A percentile compares a stretch with the other conserved stretches of the same genome.
These are phyloP conservation scores for Ispidina lecontei DNA, from an alignment of 2,797 vertebrate genomes.

Conservation along the genomic window DNA sequence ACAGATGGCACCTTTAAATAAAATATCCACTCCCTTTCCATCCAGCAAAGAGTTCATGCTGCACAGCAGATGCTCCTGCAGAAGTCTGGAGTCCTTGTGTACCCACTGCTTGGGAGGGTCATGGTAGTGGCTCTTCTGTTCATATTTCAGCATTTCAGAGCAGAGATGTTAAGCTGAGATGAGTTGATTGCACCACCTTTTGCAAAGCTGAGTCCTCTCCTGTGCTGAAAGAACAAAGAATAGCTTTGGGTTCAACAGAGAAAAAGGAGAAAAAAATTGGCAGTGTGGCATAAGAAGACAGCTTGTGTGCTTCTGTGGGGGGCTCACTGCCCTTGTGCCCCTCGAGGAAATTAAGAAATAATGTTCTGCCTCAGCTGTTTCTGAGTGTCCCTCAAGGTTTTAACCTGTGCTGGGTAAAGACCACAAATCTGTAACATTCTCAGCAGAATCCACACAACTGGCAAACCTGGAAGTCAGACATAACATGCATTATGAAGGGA, in stretches of 20 bases:
- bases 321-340: background rate
- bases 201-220: background rate
- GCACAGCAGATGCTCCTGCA: background rate
- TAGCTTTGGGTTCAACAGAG: background rate
- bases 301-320: background rate
- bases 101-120: background rate
- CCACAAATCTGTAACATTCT: background rate
- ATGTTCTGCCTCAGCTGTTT: background rate
- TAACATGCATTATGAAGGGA: background rate
- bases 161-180: background rate
- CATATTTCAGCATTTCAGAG: background rate
- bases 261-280: background rate
- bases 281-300: accelerated
- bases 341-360: background rate
- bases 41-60: background rate
- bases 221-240: background rate
- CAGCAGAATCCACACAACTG: background rate
- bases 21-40: background rate
- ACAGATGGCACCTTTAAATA: background rate
- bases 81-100: background rate
- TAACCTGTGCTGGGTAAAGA: background rate
- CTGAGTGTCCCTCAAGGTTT: background rate
- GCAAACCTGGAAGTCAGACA: background rate
- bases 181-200: background rate
- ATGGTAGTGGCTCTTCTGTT: accelerated